Percentiles rank a stretch among this genome's conserved stretches.
Conservation (phyloP, 2,113 vertebrate species). For the Phyllostomus discolor region DNA sequence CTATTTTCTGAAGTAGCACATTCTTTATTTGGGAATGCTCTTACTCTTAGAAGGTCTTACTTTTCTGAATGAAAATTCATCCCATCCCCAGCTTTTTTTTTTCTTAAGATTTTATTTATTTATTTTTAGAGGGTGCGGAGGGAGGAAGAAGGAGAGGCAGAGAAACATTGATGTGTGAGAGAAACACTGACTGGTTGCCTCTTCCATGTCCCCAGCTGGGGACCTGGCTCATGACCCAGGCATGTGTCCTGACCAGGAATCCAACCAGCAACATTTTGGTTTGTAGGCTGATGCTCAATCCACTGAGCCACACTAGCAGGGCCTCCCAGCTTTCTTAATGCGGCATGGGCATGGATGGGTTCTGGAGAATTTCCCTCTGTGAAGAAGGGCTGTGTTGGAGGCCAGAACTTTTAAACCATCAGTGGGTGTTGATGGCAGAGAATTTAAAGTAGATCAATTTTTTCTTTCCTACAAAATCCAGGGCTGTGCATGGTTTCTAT, state of each 20-base stretch:
- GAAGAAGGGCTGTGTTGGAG: background rate
- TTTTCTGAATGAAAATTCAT: background rate
- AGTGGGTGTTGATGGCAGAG: background rate
- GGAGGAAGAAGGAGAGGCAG: no score
- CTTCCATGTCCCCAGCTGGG: no score
- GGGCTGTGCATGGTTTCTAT: background rate
- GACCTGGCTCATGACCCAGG: no score
- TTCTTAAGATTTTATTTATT: no score
- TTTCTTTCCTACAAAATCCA: background rate
- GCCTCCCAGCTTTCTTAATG: background rate
- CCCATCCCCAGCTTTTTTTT: background rate
- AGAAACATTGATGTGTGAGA: no score
- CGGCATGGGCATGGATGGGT: background rate
- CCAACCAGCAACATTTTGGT: no score
- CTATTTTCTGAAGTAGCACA: background rate
- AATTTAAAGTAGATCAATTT: constrained; percentile 2
- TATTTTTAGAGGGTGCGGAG: no score
- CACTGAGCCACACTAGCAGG: no score
- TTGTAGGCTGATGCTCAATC: no score
- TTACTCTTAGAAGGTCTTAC: background rate
- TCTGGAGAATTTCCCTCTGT: background rate
- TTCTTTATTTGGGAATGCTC: background rate
- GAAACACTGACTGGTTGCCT: no score
- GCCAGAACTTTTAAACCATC: background rate
- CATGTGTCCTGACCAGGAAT: no score